phyloP scores from a whole-genome alignment of 2,888 invertebrate genomes.

The Tetanocera ferruginea region DNA sequence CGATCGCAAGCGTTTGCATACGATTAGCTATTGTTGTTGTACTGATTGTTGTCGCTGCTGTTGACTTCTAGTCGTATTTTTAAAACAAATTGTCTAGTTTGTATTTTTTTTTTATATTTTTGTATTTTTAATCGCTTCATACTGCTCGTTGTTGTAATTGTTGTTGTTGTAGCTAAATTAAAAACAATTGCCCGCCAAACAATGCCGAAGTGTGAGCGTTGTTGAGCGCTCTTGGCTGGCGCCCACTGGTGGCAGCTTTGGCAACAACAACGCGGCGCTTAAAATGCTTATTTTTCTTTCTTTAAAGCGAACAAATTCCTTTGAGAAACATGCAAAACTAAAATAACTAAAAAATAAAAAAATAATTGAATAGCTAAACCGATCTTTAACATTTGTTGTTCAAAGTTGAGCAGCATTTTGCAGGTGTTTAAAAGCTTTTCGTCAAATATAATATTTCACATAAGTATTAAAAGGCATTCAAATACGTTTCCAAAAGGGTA shows the following conservation, averaged over 20 bases:
- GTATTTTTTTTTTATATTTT: not conserved
- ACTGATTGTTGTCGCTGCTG: not conserved
- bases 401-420: no score
- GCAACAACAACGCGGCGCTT: not conserved
- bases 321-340: not conserved
- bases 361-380: no score
- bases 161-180: constrained; percentile 2
- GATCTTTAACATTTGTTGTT: no score
- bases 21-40: not conserved
- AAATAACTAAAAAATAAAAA: not conserved
- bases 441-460: no score
- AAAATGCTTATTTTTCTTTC: not conserved
- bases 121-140: not conserved
- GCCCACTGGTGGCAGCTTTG: not conserved
- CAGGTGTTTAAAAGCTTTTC: no score
- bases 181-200: constrained; percentile 14
- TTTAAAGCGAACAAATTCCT: no score
- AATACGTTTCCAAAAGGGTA: no score
- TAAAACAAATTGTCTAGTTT: constrained; percentile 4
- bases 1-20: not conserved
- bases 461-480: no score
- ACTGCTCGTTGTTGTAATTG: not conserved
- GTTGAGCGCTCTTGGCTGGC: not conserved
- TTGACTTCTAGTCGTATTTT: not conserved
- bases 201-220: constrained; percentile 17